Conservation (phyloP, 2,797 vertebrate genomes). For the Xenopus petersii region DNA sequence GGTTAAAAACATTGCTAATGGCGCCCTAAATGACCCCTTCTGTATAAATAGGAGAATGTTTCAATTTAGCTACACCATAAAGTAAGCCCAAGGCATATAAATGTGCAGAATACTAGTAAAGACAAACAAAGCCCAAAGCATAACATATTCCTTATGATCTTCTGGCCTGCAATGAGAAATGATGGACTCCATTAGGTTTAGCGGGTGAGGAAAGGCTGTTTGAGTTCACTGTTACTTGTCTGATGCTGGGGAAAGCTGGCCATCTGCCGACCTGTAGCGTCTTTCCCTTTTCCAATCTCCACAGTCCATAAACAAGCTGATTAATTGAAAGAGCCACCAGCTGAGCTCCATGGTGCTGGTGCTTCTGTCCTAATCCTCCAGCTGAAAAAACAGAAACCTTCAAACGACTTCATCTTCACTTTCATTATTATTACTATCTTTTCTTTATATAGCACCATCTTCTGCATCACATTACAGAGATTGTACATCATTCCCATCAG, state of each 20-base stretch:
- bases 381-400: slow-evolving; percentile 33
- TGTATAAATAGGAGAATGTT: too few relatives aligned
- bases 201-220: not conserved
- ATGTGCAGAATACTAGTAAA: not conserved
- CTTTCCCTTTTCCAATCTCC: slow-evolving; percentile 30
- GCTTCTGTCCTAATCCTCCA: slow-evolving; percentile 34
- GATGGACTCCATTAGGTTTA: not conserved
- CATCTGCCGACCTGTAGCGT: slow-evolving; percentile 47
- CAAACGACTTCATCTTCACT: slow-evolving; percentile 27
- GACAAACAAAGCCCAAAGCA: not conserved
- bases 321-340: slow-evolving; percentile 41
- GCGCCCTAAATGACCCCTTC: too few relatives aligned
- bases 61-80: not conserved
- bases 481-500: too few relatives aligned
- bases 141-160: not conserved
- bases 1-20: too few relatives aligned
- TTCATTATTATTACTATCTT: not conserved
- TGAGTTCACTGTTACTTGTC: slow-evolving; percentile 18
- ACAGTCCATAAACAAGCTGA: slow-evolving; percentile 43
- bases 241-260: slow-evolving; percentile 29
- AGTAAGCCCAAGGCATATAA: not conserved
- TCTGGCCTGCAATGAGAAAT: not conserved
- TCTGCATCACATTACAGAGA: too few relatives aligned
- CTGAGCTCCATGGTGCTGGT: slow-evolving; percentile 34
- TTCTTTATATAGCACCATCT: too few relatives aligned